A percentile compares a stretch with the other conserved stretches of the same genome.
These are phyloP conservation scores for Muntiacus muntjak DNA, from an alignment of 2,113 vertebrate species.

Conservation along the genomic window DNA sequence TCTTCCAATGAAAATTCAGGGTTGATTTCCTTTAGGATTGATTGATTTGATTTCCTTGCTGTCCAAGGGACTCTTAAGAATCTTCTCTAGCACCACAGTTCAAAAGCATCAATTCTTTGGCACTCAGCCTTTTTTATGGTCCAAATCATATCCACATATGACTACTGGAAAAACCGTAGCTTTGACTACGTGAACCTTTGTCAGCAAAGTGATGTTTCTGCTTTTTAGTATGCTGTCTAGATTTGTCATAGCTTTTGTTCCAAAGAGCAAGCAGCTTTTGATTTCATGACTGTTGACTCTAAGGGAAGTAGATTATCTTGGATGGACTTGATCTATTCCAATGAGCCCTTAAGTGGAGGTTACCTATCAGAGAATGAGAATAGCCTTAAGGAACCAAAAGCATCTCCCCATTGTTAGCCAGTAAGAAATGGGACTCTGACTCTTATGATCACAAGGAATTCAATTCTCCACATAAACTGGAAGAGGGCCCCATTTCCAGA, in stretches of 20 bases:
- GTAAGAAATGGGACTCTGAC: background rate
- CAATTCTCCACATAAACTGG: background rate
- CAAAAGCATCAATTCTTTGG: background rate
- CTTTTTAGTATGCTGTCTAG: background rate
- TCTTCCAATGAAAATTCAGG: background rate
- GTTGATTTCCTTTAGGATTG: background rate
- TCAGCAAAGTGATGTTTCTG: background rate
- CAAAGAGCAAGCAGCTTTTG: background rate
- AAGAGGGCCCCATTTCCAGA: background rate
- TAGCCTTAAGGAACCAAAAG: background rate
- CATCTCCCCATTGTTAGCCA: background rate
- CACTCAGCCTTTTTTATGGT: background rate
- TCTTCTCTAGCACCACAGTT: background rate
- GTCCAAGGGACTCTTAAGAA: background rate
- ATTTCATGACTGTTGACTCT: background rate
- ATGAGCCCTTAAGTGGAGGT: background rate
- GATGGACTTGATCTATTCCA: background rate
- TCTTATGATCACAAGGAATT: background rate
- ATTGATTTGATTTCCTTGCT: background rate
- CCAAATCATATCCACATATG: background rate
- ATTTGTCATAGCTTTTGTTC: background rate
- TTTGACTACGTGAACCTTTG: background rate
- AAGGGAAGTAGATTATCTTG: background rate
- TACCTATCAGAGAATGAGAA: background rate
- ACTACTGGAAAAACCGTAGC: background rate